Conservation (phyloP, 2,797 vertebrate species). For the Brachyrhaphis roseni region DNA sequence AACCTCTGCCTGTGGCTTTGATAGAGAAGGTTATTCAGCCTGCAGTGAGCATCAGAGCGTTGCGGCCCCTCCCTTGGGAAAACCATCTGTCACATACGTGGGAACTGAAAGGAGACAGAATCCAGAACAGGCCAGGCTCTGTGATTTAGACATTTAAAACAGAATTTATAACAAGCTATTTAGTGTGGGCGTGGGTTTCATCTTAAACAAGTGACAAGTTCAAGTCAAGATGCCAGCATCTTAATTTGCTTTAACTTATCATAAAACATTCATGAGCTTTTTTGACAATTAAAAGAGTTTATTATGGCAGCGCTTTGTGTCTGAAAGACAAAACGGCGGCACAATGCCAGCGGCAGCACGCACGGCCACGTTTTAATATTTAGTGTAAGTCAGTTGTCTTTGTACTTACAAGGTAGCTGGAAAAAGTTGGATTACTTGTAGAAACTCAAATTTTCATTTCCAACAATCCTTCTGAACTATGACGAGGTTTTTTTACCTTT, state of each 20-base stretch:
- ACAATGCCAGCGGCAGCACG: background rate
- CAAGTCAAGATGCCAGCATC: constrained; percentile 31
- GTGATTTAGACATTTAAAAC: constrained; percentile 53
- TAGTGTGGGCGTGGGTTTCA: constrained; percentile 33
- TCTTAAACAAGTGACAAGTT: constrained; percentile 46
- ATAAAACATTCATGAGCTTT: constrained; percentile 57
- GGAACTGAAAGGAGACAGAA: constrained; percentile 45
- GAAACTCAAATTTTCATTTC: background rate
- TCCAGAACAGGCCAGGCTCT: constrained; percentile 34
- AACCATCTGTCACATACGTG: constrained; percentile 45
- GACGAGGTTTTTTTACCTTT: background rate
- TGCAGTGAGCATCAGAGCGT: constrained; percentile 47
- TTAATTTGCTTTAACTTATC: constrained; percentile 53
- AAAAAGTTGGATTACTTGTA: background rate
- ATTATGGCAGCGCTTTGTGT: constrained; percentile 22
- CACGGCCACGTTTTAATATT: background rate
- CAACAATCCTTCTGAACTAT: background rate
- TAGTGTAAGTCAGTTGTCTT: background rate
- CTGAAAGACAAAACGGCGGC: background rate
- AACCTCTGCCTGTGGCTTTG: constrained; percentile 44
- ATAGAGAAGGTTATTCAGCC: constrained; percentile 36
- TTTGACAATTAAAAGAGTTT: constrained; percentile 41
- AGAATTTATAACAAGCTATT: constrained; percentile 37
- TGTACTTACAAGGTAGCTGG: background rate
- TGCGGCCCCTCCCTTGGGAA: constrained; percentile 42